These are phyloP conservation scores for Turritopsis dohrnii DNA, from an alignment of 30 jellyfish, hydroid and myxozoan species.

Conservation along the genomic window DNA sequence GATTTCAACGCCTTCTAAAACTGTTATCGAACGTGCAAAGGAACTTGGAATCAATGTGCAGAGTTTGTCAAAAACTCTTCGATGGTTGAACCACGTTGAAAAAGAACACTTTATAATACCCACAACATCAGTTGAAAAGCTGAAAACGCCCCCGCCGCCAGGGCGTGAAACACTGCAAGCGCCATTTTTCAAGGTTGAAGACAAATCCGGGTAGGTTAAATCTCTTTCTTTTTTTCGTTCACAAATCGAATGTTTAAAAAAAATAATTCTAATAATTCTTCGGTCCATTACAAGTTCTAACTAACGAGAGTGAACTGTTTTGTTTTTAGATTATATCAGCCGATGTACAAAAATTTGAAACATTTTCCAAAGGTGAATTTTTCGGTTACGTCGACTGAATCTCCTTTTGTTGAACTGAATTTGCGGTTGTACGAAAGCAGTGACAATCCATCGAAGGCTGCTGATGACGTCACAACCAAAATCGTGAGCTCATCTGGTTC, in stretches of 20 bases:
- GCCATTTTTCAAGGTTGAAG: background rate
- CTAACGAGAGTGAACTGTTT: background rate
- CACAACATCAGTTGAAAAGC: background rate
- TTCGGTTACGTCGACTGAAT: background rate
- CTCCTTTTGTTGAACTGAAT: background rate
- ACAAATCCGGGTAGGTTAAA: background rate
- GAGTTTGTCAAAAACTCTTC: background rate
- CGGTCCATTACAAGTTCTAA: background rate
- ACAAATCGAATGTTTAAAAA: too few relatives aligned
- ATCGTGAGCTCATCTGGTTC: background rate
- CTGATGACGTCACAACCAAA: background rate
- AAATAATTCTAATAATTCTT: too few relatives aligned
- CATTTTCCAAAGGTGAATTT: background rate
- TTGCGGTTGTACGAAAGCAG: background rate
- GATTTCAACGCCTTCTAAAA: background rate
- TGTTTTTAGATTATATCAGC: background rate
- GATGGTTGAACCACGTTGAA: slow-evolving; percentile 15
- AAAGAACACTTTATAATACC: background rate
- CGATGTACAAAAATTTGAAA: background rate
- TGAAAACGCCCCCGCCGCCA: background rate
- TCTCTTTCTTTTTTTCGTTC: too few relatives aligned
- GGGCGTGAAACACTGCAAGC: background rate
- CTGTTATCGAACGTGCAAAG: slow-evolving; percentile 1
- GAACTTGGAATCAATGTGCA: background rate
- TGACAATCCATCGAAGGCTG: background rate